phyloP scores from a whole-genome alignment of 2,113 vertebrate species.

The Pelobates fuscus region DNA sequence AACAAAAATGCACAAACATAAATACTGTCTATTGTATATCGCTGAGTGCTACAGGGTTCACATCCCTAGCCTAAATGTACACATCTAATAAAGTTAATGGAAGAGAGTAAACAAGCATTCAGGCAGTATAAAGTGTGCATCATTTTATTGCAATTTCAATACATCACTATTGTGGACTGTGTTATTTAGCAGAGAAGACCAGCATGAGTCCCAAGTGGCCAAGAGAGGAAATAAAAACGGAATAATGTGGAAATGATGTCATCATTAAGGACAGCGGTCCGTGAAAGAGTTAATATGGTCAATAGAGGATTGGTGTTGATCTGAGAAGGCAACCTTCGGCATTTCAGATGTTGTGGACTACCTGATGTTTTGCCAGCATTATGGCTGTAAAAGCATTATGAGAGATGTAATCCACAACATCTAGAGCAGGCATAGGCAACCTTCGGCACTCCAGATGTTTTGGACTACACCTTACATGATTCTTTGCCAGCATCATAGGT shows the following conservation, averaged over 20 bases:
- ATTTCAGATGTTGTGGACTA: too few species aligned
- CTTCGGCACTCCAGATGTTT: too few species aligned
- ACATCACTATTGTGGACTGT: neutral
- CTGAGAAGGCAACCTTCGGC: too few species aligned
- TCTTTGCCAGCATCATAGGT: too few species aligned
- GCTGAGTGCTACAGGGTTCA: neutral
- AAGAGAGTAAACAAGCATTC: neutral
- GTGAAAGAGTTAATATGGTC: neutral
- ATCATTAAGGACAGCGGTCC: neutral
- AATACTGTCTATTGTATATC: neutral
- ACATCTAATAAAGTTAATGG: neutral
- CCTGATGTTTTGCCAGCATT: too few species aligned
- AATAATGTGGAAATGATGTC: neutral
- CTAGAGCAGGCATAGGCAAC: too few species aligned
- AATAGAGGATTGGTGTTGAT: too few species aligned
- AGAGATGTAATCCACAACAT: too few species aligned
- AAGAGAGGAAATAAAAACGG: neutral
- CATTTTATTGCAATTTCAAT: conserved; percentile 7
- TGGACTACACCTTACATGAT: too few species aligned
- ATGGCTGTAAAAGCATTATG: too few species aligned
- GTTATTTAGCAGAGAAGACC: neutral
- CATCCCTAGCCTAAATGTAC: neutral
- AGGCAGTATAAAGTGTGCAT: neutral
- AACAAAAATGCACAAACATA: too few species aligned
- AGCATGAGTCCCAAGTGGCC: neutral